phyloP scores from a whole-genome alignment of 30 jellyfish, hydroid and myxozoan species.

The Hydractinia echinata region DNA sequence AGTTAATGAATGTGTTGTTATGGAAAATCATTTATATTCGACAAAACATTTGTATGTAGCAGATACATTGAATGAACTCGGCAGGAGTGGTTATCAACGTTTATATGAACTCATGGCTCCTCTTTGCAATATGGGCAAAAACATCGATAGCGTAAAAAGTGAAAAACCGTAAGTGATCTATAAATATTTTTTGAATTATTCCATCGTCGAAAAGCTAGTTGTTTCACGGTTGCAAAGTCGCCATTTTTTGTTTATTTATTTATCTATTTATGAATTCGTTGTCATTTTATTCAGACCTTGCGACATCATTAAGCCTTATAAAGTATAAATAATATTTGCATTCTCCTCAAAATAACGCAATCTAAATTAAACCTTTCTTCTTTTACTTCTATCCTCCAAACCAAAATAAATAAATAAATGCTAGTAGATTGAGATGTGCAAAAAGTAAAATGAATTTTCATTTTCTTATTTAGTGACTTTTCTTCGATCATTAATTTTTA shows the following conservation, averaged over 20 bases:
- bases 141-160: not conserved
- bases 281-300: not conserved
- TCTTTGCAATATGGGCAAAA: slow-evolving; percentile 24
- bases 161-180: slow-evolving; percentile 18
- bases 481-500: slow-evolving; percentile 11
- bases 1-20: not conserved
- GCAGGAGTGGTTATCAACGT: not conserved
- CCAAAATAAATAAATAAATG: too few species aligned
- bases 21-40: not conserved
- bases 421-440: not conserved
- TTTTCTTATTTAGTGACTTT: slow-evolving; percentile 12
- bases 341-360: not conserved
- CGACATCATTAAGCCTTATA: too few species aligned
- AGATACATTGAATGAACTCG: not conserved
- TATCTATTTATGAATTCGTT: not conserved
- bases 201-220: not conserved
- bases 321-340: too few species aligned
- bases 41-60: not conserved
- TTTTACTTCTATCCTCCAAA: not conserved
- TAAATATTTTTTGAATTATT: not conserved
- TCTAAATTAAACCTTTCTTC: not conserved
- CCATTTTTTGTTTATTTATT: not conserved
- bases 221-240: too few species aligned
- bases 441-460: not conserved
- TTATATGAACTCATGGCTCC: not conserved